Evolutionary conservation across 2,113 vertebrate genomes (phyloP).

Genomic region (Scortum barcoo): DNA sequence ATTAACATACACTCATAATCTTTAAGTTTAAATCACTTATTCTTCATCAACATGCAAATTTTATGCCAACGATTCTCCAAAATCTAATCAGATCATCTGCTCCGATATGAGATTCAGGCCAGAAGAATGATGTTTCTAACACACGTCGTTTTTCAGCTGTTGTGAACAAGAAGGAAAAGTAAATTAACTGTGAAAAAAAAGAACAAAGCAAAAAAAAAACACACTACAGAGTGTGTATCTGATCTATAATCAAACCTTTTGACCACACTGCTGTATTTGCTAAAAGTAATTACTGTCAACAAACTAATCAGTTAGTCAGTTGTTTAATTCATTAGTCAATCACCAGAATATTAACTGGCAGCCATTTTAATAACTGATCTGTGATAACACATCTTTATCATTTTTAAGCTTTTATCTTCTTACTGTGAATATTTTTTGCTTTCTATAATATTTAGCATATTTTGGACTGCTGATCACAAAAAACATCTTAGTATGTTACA

Average conservation of each 20-base stretch:
- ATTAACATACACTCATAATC: conserved; percentile 14
- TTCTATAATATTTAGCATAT: not conserved
- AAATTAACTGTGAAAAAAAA: not conserved
- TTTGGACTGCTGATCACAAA: not conserved
- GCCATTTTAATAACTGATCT: not conserved
- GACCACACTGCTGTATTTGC: not conserved
- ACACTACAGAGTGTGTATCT: not conserved
- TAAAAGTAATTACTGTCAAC: not conserved
- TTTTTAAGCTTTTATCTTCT: not conserved
- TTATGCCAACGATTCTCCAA: not conserved
- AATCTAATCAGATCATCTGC: conserved; percentile 10
- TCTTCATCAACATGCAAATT: conserved; percentile 31
- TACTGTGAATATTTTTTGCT: not conserved
- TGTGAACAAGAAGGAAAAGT: not conserved
- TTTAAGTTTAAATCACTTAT: conserved; percentile 3
- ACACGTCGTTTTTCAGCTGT: not conserved
- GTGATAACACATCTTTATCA: too few species aligned
- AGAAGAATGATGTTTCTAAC: not conserved
- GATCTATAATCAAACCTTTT: not conserved
- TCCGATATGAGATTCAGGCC: conserved; percentile 9
- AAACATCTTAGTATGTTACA: too few species aligned
- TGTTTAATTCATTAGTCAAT: not conserved
- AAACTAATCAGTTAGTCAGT: not conserved
- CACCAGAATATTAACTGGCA: not conserved
- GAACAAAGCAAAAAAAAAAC: not conserved